Evolutionary conservation across 2,797 vertebrate species (phyloP).

Genomic region (Arrhamphus sclerolepis): DNA sequence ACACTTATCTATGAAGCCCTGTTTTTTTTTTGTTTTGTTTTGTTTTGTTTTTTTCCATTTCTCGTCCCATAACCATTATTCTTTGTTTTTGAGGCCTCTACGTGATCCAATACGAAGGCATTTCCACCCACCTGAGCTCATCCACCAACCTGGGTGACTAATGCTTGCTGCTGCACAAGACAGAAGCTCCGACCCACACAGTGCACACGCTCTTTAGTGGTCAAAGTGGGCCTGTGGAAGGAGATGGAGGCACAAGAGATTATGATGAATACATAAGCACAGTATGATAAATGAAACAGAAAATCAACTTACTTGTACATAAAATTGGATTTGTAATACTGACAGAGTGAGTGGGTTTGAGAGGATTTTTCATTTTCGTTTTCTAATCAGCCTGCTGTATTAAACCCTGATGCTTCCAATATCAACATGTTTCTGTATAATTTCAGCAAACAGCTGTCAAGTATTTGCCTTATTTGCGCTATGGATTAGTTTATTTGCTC

Average conservation of each 20-base stretch:
- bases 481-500: constrained; percentile 28
- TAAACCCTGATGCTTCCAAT: constrained; percentile 24
- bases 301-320: constrained; percentile 48
- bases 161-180: constrained; percentile 55
- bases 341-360: constrained; percentile 25
- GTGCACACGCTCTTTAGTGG: constrained; percentile 51
- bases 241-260: constrained; percentile 47
- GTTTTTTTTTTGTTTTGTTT: constrained; percentile 30
- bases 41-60: constrained; percentile 30
- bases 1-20: constrained; percentile 36
- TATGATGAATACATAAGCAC: constrained; percentile 33
- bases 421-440: constrained; percentile 20
- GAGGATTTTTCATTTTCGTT: constrained; percentile 11
- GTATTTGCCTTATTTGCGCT: constrained; percentile 8
- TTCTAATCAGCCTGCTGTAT: constrained; percentile 48
- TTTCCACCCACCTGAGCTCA: constrained; percentile 75
- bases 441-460: constrained; percentile 36
- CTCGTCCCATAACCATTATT: constrained; percentile 62
- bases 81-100: constrained; percentile 65
- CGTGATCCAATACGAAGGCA: constrained; percentile 67
- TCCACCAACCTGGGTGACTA: constrained; percentile 79
- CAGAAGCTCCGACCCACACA: constrained; percentile 72
- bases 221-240: constrained; percentile 54
- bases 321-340: constrained; percentile 49
- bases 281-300: constrained; percentile 43